Percentiles rank a stretch among this genome's conserved stretches.
Evolutionary conservation across 2,113 vertebrate genomes (phyloP).

Genomic region (Sphaerodactylus townsendi): DNA sequence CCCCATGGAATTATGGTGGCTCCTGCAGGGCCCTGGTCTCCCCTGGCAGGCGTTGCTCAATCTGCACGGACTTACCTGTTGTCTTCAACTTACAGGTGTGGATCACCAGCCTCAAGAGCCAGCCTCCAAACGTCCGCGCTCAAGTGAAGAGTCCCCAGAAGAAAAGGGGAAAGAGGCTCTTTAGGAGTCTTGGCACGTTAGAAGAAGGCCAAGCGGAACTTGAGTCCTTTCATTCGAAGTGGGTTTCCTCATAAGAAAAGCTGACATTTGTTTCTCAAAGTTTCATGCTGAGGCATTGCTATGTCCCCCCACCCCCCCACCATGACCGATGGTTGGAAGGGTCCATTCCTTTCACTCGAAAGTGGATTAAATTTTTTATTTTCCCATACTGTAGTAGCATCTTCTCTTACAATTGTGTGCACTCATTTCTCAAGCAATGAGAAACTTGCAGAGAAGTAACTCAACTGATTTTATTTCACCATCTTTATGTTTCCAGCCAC

Average conservation of each 20-base stretch:
- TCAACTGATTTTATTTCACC: too few relatives aligned
- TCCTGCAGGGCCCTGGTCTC: too few relatives aligned
- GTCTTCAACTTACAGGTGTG: slow-evolving; percentile 59
- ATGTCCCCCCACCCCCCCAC: too few relatives aligned
- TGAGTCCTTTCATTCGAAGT: not conserved
- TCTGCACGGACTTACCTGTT: not conserved
- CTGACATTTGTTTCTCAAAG: too few relatives aligned
- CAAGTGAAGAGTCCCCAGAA: slow-evolving; percentile 45
- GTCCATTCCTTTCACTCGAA: not conserved
- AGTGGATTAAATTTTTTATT: not conserved
- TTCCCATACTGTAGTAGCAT: not conserved
- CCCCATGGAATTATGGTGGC: too few relatives aligned
- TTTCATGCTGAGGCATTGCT: not conserved
- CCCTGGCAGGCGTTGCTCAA: not conserved
- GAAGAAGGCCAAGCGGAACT: too few relatives aligned
- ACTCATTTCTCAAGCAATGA: not conserved
- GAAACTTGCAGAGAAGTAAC: not conserved
- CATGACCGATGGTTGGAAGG: not conserved
- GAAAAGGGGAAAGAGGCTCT: slow-evolving; percentile 42
- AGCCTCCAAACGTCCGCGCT: slow-evolving; percentile 79
- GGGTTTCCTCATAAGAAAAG: rapidly evolving
- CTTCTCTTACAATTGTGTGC: not conserved
- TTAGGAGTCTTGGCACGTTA: slow-evolving; percentile 5
- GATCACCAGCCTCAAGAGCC: slow-evolving; percentile 78
- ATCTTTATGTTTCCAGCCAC: too few relatives aligned